Percentiles rank a stretch among this genome's conserved stretches.
Evolutionary conservation across 2,888 invertebrate species (phyloP).

Genomic region (Ophioninae sp.): DNA sequence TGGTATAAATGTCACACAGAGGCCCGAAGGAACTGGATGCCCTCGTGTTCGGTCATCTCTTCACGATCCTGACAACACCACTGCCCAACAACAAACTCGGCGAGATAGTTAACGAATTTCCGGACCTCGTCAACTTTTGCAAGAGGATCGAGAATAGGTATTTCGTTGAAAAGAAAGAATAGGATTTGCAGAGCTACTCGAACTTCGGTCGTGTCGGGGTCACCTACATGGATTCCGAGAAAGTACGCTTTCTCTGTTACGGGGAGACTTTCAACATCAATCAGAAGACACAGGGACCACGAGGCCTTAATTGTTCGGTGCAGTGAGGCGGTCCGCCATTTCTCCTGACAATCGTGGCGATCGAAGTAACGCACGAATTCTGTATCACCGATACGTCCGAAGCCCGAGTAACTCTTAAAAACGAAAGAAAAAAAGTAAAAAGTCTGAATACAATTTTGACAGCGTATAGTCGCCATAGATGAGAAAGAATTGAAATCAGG

Average conservation of each 20-base stretch:
- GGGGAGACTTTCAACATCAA: slow-evolving; percentile 50
- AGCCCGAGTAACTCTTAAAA: slow-evolving; percentile 52
- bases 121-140: slow-evolving; percentile 90
- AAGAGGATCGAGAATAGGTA: slow-evolving; percentile 91
- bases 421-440: slow-evolving; percentile 14
- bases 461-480: slow-evolving; percentile 20
- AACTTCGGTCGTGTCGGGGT: slow-evolving; percentile 75
- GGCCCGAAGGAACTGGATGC: slow-evolving; percentile 98
- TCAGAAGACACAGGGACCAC: slow-evolving; percentile 29
- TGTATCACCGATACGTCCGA: slow-evolving; percentile 50
- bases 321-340: slow-evolving; percentile 59
- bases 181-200: slow-evolving; percentile 73
- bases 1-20: slow-evolving; percentile 66
- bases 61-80: slow-evolving; percentile 94
- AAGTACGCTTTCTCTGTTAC: slow-evolving; percentile 74
- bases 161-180: slow-evolving; percentile 83
- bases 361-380: neutral
- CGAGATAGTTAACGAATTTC: slow-evolving; percentile 89
- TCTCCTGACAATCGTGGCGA: neutral
- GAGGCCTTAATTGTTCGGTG: slow-evolving; percentile 66
- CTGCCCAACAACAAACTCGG: slow-evolving; percentile 90
- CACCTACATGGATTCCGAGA: slow-evolving; percentile 68
- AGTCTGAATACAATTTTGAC: slow-evolving; percentile 27
- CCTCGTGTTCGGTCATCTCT: slow-evolving; percentile 98
- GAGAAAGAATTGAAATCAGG: slow-evolving; percentile 38